phyloP scores from a whole-genome alignment of 2,888 invertebrate genomes.

The Chrysolina americana region DNA sequence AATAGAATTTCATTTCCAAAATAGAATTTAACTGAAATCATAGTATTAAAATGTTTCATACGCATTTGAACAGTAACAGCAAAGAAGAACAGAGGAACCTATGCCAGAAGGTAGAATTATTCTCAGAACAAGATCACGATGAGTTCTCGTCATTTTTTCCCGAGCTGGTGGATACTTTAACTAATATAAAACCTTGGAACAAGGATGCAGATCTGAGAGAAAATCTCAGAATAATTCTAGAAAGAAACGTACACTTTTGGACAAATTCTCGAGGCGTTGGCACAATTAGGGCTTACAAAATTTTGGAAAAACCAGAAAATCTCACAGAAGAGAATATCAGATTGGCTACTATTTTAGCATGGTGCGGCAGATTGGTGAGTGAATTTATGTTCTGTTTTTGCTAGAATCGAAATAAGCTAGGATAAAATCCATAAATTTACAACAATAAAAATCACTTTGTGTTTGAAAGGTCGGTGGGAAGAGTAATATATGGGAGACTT shows the following conservation, averaged over 20 bases:
- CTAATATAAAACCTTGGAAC: not conserved
- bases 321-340: conserved; percentile 34
- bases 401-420: not conserved
- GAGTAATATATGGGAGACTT: too few relatives aligned
- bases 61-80: not conserved
- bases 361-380: conserved; percentile 36
- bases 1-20: too few relatives aligned
- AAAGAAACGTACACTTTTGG: conserved; percentile 4
- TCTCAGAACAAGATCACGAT: not conserved
- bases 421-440: too few relatives aligned
- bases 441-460: too few relatives aligned
- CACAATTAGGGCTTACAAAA: conserved; percentile 30
- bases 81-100: not conserved
- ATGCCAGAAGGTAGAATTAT: not conserved
- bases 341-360: conserved; percentile 32
- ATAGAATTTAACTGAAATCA: too few relatives aligned
- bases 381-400: not conserved
- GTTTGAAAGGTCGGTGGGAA: too few relatives aligned
- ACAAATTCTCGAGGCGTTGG: conserved; percentile 22
- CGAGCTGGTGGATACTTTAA: conserved; percentile 2
- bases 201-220: not conserved
- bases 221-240: not conserved
- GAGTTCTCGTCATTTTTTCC: not conserved
- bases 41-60: not conserved
- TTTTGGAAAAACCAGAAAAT: conserved; percentile 30